Percentiles rank a stretch among this genome's conserved stretches.
Conservation (phyloP, 2,113 vertebrate genomes). For the Halcyon malimbica region DNA sequence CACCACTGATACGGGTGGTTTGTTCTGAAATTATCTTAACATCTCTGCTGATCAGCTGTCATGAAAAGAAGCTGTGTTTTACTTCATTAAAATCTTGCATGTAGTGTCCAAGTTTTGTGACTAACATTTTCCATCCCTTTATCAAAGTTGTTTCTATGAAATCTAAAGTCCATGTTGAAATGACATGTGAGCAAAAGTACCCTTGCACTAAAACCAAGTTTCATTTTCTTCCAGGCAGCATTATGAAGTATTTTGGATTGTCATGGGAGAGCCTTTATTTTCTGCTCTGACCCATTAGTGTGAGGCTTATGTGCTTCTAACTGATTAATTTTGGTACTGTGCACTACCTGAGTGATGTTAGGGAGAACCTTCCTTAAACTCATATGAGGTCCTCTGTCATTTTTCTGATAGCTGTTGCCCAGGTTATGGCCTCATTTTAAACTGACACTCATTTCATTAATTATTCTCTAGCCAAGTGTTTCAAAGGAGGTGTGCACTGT, state of each 20-base stretch:
- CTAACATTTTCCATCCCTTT: background rate
- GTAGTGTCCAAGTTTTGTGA: background rate
- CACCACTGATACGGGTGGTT: constrained; percentile 23
- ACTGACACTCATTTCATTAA: background rate
- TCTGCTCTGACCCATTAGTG: background rate
- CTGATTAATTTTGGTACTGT: background rate
- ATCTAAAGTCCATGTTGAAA: background rate
- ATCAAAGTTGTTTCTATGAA: background rate
- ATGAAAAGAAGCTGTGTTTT: background rate
- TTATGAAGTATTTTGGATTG: background rate
- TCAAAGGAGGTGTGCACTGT: background rate
- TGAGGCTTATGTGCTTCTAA: background rate
- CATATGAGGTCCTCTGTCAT: background rate
- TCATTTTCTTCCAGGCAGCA: background rate
- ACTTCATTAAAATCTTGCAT: background rate
- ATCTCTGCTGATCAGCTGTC: constrained; percentile 26
- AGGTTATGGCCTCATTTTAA: background rate
- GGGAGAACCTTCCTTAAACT: background rate
- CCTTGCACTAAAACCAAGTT: background rate
- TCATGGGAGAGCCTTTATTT: background rate
- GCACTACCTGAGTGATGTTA: background rate
- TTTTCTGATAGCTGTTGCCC: background rate
- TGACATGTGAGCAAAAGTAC: background rate
- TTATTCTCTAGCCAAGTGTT: background rate
- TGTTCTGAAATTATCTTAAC: constrained; percentile 12